These are phyloP conservation scores for Tonatia bakeri DNA, from an alignment of 2,113 vertebrate species.

Conservation along the genomic window DNA sequence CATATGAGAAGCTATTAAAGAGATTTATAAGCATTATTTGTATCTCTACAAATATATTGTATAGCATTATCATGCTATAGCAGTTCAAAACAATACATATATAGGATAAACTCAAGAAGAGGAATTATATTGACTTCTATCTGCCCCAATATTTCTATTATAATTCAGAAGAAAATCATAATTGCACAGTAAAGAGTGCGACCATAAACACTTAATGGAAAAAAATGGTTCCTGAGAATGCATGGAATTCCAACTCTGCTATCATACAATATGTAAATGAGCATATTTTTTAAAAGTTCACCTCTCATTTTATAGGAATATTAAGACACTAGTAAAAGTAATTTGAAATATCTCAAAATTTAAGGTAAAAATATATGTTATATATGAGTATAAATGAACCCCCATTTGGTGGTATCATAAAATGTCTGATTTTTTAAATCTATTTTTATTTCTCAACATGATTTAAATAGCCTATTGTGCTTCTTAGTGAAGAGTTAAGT, in stretches of 20 bases:
- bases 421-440: neutral
- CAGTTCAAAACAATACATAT: neutral
- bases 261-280: neutral
- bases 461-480: neutral
- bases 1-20: constrained; percentile 12
- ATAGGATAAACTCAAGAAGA: neutral
- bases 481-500: constrained; percentile 1
- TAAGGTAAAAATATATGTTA: neutral
- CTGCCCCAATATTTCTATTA: neutral
- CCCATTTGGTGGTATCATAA: neutral
- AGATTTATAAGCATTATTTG: neutral
- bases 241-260: neutral
- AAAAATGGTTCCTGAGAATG: neutral
- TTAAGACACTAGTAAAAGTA: constrained; percentile 2
- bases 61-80: neutral
- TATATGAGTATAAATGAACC: neutral
- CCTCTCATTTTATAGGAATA: neutral
- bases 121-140: neutral
- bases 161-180: neutral
- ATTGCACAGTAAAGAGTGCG: neutral
- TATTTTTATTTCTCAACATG: neutral
- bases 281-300: neutral
- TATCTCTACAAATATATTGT: neutral
- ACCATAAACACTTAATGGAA: neutral
- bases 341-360: constrained; percentile 2